Base-by-base conservation (phyloP, 1,140 invertebrate species). In the Drosophila malerkotliana region DNA sequence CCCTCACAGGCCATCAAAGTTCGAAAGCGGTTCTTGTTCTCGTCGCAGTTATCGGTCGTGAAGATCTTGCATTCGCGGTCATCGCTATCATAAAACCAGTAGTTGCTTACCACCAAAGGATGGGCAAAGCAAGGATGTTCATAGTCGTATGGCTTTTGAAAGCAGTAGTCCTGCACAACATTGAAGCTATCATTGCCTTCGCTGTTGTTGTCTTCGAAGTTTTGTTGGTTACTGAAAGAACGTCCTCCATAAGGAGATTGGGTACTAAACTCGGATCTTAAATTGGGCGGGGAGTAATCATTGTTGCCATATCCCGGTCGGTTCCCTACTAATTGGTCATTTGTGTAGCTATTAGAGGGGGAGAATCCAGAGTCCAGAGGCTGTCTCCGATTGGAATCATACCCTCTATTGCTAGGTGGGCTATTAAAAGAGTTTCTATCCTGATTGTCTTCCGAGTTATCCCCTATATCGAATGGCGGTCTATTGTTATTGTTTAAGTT, bases 51-150 rank as follows among this genome's bases (percentile, higher is more conserved):
- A 51, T 91, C 85, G 9, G 90, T 76, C 12, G 90, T 91, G 18
- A 91, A 91, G 34, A 91, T 53, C 62, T 90, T 88, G 30, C 90
- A 91, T 28, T 88, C 62, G 37, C 71, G 77, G 60, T 84, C 77
- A 0, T 88, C 82, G 15, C 90, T 82, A 56, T 91, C 90, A 41
- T 90, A 91, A 48, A 90, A 91, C 90, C 90, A 91, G 55, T 55
- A 91, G 26, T 91, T 91, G 2, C 75, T 58, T 2, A 79, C 45
- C n/a, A 77, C 57, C 3, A 90, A 59, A 0, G 73, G 77, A 39
- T 61, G 67, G 3, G 69, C 77, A 14, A 87, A 9, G 41, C 90
- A 91, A 0, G 53, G 76, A 0, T 48, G 26, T 0, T 73, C 63
- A 1, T 74, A 78, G 12, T 64, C 74, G n/a, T 53, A 66, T 0